Conservation (phyloP, 2,113 vertebrate genomes). For the Heterotis niloticus region DNA sequence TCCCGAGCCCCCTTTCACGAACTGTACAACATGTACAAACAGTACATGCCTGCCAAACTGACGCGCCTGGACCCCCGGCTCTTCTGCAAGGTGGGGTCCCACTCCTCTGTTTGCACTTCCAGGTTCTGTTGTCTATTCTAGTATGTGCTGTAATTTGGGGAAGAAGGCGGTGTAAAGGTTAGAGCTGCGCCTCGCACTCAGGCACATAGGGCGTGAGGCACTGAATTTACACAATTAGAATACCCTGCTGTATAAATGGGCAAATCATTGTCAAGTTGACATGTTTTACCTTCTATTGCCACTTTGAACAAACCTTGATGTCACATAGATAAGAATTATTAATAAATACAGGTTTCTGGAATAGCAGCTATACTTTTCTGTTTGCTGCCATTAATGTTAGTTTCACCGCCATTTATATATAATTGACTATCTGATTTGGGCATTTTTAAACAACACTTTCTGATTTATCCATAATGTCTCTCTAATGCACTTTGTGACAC, state of each 20-base stretch:
- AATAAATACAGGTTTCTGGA: not conserved
- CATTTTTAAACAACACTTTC: not conserved
- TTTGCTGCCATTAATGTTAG: not conserved
- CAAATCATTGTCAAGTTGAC: too few species aligned
- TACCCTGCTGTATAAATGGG: too few species aligned
- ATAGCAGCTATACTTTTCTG: not conserved
- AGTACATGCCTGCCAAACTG: constrained; percentile 90
- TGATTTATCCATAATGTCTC: not conserved
- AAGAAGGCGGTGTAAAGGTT: too few species aligned
- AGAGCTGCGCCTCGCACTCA: not conserved
- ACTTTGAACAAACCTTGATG: too few species aligned
- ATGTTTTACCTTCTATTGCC: too few species aligned
- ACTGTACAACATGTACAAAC: constrained; percentile 98
- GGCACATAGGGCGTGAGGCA: too few species aligned
- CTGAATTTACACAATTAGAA: too few species aligned
- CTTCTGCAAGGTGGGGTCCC: constrained; percentile 84
- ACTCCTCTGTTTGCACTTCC: not conserved
- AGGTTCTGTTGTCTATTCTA: not conserved
- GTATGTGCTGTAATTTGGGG: too few species aligned
- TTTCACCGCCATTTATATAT: not conserved
- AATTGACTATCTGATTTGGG: not conserved
- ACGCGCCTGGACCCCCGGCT: constrained; percentile 88
- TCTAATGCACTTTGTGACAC: not conserved
- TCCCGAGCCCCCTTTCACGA: constrained; percentile 95
- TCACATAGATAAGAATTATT: too few species aligned